Evolutionary conservation across 2,888 invertebrate species (phyloP), one percentile per base, ranked within the genome.

Genomic region (Exocentrus adspersus): DNA sequence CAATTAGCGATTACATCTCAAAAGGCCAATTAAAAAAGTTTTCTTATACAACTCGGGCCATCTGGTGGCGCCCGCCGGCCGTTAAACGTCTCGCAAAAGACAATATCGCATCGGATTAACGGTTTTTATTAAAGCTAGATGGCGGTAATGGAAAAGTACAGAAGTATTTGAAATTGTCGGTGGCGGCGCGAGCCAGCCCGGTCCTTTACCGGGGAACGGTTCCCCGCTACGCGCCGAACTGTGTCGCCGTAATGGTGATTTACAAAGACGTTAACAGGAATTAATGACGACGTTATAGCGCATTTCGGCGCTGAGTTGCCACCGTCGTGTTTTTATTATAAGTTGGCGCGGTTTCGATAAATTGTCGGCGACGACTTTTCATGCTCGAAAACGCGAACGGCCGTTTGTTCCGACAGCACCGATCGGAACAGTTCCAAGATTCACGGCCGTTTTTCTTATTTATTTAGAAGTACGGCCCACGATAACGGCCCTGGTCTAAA

Each of bases 241-340:
- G 64, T 70, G 72, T 73, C 75, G 61, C 71, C 63, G 72, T 74
- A 77, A 77, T 74, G 73, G 75, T 77, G 77, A 77, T 77, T 76
- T 77, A 77, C 72, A 75, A 72, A 73, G 76, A 75, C 75, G 74
- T 77, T 77, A 77, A 76, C 71, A 67, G 73, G 72, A 76, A 77
- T 73, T 77, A 77, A 77, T 73, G 75, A 68, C 68, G 72, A 72
- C 73, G 65, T 76, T 76, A 76, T 70, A 68, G 75, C 68, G 66
- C 65, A 62, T 60, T 67, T 67, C 51, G 62, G 69, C 53, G 53
- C 17, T 21, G 41, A 63, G 52, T 63, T 53, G 45, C 63, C 21
- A 30, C 62, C 58, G 59, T 24, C 59, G 48, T 51, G 62, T 57
- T 63, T 63, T 63, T 63, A 45, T 59, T 63, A 59, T 59, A 46